These are phyloP conservation scores for Uria lomvia DNA, from an alignment of 2,113 vertebrate genomes.

Conservation along the genomic window DNA sequence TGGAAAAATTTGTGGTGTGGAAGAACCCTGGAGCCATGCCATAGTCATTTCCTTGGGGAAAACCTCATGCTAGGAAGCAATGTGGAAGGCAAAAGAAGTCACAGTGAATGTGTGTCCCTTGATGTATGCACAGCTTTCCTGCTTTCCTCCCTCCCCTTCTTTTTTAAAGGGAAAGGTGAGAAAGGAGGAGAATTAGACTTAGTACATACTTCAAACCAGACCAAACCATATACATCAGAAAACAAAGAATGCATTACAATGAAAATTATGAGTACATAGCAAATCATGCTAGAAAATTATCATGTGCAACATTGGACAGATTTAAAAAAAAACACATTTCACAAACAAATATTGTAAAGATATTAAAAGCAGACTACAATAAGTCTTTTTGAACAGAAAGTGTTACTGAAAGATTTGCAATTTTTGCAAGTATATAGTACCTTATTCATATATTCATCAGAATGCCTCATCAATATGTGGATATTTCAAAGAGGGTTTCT, in stretches of 20 bases:
- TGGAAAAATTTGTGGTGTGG: background rate
- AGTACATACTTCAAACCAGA: background rate
- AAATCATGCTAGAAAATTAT: background rate
- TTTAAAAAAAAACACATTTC: background rate
- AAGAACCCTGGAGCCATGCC: background rate
- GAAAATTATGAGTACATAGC: background rate
- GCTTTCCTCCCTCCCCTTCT: background rate
- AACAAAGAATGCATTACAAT: background rate
- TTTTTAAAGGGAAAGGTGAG: background rate
- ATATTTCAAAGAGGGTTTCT: background rate
- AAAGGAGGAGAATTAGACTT: background rate
- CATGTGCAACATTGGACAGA: background rate
- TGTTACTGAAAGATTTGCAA: background rate
- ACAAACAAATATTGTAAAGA: background rate
- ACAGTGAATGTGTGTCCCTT: background rate
- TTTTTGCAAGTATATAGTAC: background rate
- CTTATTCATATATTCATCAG: background rate
- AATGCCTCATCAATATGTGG: background rate
- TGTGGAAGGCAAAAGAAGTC: background rate
- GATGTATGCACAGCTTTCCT: background rate
- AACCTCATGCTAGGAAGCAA: background rate
- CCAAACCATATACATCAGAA: background rate
- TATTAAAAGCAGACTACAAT: background rate
- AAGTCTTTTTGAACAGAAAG: background rate
- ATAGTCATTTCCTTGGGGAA: background rate